These are phyloP conservation scores for Thermophis baileyi DNA, from an alignment of 2,113 vertebrate species.

Conservation along the genomic window DNA sequence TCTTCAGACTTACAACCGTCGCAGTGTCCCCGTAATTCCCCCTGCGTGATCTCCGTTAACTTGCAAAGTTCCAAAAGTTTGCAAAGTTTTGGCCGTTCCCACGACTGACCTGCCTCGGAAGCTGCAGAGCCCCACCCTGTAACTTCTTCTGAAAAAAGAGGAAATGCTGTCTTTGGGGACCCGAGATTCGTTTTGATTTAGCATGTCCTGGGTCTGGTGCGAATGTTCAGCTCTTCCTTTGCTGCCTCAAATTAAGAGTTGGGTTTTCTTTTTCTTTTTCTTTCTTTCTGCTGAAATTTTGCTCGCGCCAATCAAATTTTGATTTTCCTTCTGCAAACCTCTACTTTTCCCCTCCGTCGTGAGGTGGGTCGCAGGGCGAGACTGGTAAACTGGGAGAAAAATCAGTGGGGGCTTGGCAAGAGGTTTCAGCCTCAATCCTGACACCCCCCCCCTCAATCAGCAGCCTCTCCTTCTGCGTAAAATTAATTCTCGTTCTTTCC, in stretches of 20 bases:
- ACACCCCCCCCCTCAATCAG: background rate
- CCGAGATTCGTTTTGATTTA: constrained; percentile 1
- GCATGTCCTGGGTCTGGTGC: background rate
- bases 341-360: background rate
- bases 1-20: no score
- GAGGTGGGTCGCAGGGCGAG: background rate
- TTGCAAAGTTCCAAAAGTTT: background rate
- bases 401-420: background rate
- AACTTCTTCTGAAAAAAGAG: constrained; percentile 18
- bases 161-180: constrained; percentile 58
- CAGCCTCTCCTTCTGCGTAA: background rate
- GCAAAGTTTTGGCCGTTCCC: background rate
- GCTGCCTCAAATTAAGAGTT: background rate
- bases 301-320: background rate
- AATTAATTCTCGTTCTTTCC: background rate
- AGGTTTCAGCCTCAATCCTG: background rate
- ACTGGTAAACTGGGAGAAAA: background rate
- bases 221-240: constrained; percentile 13
- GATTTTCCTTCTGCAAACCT: background rate
- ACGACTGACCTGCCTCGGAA: background rate
- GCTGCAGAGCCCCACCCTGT: background rate
- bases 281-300: background rate
- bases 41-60: background rate
- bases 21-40: no score
- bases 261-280: background rate